Evolutionary conservation across 2,888 invertebrate species (phyloP).

Genomic region (Pycnomerus fuliginosus): DNA sequence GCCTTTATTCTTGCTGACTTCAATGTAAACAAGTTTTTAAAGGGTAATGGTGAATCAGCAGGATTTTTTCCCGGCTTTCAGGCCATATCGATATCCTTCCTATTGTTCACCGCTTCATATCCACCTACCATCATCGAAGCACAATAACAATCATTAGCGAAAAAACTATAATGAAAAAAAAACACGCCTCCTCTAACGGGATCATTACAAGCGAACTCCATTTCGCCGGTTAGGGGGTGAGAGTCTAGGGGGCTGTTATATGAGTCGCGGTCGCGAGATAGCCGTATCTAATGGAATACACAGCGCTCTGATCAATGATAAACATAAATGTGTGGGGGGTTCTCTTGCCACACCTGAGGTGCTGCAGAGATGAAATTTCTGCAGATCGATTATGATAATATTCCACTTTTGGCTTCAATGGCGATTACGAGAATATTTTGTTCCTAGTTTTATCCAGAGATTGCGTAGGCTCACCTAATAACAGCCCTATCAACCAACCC

Average conservation of each 20-base stretch:
- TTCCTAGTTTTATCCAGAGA: too few species aligned
- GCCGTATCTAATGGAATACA: conserved; percentile 25
- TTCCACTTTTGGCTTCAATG: too few species aligned
- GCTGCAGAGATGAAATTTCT: too few species aligned
- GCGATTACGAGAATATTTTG: too few species aligned
- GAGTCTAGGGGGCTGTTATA: conserved; percentile 1
- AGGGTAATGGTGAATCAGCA: conserved; percentile 13
- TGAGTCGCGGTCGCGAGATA: conserved; percentile 13
- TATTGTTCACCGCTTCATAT: conserved; percentile 8
- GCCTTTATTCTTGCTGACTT: conserved; percentile 12
- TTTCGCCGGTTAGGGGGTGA: conserved; percentile 3
- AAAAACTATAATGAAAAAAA: conserved; percentile 1
- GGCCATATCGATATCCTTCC: conserved; percentile 6
- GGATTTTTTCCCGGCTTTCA: conserved; percentile 9
- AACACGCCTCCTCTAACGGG: conserved; percentile 1
- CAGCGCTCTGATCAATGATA: conserved; percentile 25
- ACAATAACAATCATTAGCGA: background rate
- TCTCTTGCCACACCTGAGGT: conserved; percentile 23
- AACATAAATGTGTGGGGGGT: conserved; percentile 23
- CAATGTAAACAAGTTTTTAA: conserved; percentile 16
- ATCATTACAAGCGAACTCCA: conserved; percentile 8
- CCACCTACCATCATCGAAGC: conserved; percentile 1
- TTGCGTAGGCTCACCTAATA: conserved; percentile 13
- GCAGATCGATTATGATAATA: too few species aligned
- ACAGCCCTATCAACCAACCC: conserved; percentile 8